These are phyloP conservation scores for Hydra vulgaris DNA, from an alignment of 30 jellyfish, hydroid and myxozoan genomes.

Conservation along the genomic window DNA sequence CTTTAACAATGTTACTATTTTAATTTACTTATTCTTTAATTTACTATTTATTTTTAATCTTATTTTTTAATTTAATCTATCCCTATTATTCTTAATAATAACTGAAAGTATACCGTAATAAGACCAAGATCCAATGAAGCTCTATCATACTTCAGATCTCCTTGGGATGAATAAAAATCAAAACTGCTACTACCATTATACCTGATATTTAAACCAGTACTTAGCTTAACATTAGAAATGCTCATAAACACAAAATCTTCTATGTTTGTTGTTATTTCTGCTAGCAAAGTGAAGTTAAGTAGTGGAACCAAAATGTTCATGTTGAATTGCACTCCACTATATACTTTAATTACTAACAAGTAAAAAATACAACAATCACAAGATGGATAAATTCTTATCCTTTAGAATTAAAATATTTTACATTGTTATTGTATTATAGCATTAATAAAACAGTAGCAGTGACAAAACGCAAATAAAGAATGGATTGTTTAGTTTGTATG, in stretches of 20 bases:
- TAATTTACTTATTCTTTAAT: no score
- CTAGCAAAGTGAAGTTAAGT: constrained; percentile 50
- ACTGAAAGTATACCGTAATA: constrained; percentile 36
- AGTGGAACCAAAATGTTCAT: constrained; percentile 53
- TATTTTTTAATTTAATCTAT: no score
- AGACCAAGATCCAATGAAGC: constrained; percentile 54
- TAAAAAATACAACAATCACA: neutral
- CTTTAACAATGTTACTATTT: no score
- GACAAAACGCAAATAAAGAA: no score
- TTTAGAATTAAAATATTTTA: no score
- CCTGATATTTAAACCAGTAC: constrained; percentile 32
- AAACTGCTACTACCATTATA: constrained; percentile 43
- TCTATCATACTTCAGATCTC: constrained; percentile 40
- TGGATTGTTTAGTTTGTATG: no score
- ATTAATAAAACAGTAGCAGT: no score
- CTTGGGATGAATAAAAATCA: constrained; percentile 25
- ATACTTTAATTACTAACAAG: constrained; percentile 30
- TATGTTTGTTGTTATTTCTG: constrained; percentile 63
- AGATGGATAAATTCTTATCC: no score
- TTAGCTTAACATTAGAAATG: constrained; percentile 26
- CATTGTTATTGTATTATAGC: no score
- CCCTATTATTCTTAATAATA: no score
- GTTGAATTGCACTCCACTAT: constrained; percentile 21
- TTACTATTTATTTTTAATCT: no score
- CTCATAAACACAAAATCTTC: constrained; percentile 57